These are phyloP conservation scores for Hylaeus volcanicus DNA, from an alignment of 1,140 invertebrate species.

Conservation along the genomic window DNA sequence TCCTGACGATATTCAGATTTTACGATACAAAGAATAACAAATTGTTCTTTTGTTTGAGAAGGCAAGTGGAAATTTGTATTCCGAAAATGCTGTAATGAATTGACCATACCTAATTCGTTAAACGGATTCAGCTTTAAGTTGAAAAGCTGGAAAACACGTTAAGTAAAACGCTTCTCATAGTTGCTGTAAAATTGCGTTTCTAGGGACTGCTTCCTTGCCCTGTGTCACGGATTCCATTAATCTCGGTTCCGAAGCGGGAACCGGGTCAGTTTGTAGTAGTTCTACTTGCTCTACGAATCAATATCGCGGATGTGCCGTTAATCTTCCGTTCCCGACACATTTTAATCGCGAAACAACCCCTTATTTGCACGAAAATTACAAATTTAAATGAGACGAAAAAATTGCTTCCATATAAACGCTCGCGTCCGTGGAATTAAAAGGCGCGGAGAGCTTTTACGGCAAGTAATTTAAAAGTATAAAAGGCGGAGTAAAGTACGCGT, in stretches of 20 bases:
- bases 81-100: too few species aligned
- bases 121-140: neutral
- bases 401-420: constrained; percentile 1
- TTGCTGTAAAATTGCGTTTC: constrained; percentile 1
- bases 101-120: too few species aligned
- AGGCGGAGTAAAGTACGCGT: constrained; percentile 3
- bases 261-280: constrained; percentile 12
- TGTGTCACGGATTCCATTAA: constrained; percentile 36
- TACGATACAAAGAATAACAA: neutral
- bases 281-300: constrained; percentile 24
- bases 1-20: neutral
- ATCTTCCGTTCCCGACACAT: neutral
- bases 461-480: constrained; percentile 7
- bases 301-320: constrained; percentile 19
- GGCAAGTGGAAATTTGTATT: neutral
- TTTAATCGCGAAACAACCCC: neutral
- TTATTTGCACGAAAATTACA: too few species aligned
- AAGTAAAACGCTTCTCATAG: neutral
- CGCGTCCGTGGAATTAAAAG: neutral
- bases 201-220: neutral
- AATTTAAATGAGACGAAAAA: neutral
- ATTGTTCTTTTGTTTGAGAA: neutral
- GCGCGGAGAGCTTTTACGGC: neutral
- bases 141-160: neutral
- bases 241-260: neutral